Evolutionary conservation across 2,113 vertebrate genomes (phyloP).

Genomic region (Protobothrops flavoviridis): DNA sequence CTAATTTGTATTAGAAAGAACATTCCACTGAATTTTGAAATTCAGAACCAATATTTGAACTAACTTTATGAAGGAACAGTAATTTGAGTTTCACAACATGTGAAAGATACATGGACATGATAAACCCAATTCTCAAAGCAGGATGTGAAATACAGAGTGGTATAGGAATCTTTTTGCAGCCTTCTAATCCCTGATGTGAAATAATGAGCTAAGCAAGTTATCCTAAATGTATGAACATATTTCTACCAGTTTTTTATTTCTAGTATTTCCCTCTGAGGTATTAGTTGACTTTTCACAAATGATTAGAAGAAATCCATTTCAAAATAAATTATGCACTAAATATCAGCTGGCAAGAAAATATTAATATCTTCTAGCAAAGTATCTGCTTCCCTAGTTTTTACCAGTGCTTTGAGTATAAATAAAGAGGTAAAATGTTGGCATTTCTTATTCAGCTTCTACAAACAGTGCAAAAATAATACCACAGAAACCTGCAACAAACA

Average conservation of each 20-base stretch:
- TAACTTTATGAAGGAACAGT: not conserved
- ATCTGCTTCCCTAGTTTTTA: slow-evolving; percentile 25
- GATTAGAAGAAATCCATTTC: slow-evolving; percentile 44
- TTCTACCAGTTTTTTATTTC: not conserved
- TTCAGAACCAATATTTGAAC: not conserved
- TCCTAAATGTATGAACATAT: not conserved
- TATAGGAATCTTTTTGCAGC: not conserved
- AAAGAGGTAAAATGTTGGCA: slow-evolving; percentile 19
- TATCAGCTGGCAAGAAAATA: not conserved
- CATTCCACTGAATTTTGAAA: not conserved
- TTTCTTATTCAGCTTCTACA: slow-evolving; percentile 22
- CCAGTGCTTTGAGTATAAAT: slow-evolving; percentile 40
- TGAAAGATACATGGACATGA: not conserved
- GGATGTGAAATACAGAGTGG: not conserved
- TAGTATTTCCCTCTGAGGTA: slow-evolving; percentile 42
- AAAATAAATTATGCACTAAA: slow-evolving; percentile 55
- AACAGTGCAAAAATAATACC: not conserved
- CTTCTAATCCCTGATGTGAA: slow-evolving; percentile 16
- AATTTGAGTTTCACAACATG: not conserved
- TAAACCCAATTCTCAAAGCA: not conserved
- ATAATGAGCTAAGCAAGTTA: slow-evolving; percentile 8
- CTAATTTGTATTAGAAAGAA: not conserved
- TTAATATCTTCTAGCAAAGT: slow-evolving; percentile 2
- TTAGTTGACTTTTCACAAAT: not conserved
- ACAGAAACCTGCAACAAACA: not conserved